A percentile compares a stretch with the other conserved stretches of the same genome.
Evolutionary conservation across 2,888 invertebrate genomes (phyloP).

Genomic region (Gnatocerus cornutus): DNA sequence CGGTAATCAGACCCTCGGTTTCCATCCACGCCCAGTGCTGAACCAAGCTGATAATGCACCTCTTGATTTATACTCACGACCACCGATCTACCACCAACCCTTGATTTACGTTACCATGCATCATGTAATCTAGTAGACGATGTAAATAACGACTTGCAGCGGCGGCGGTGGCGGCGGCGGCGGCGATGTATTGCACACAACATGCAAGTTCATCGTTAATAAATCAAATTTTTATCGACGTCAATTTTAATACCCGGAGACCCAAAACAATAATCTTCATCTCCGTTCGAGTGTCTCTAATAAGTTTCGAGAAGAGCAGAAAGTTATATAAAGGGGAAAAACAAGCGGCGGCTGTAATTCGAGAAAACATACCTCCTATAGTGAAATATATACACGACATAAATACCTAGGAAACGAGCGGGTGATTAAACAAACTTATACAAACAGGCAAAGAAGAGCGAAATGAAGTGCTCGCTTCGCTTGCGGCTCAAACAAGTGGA

Average conservation of each 20-base stretch:
- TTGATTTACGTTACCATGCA: conserved; percentile 53
- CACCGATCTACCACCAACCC: conserved; percentile 44
- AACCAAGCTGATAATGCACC: conserved; percentile 54
- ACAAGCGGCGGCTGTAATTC: conserved; percentile 32
- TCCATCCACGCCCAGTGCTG: conserved; percentile 51
- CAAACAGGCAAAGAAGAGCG: conserved; percentile 65
- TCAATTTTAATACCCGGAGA: conserved; percentile 33
- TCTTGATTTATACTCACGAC: conserved; percentile 51
- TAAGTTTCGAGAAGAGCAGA: conserved; percentile 44
- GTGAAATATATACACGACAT: conserved; percentile 61
- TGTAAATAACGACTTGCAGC: conserved; percentile 40
- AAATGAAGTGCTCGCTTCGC: conserved; percentile 69
- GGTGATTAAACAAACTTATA: conserved; percentile 68
- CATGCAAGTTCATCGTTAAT: conserved; percentile 6
- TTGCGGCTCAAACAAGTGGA: conserved; percentile 71
- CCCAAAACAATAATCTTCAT: conserved; percentile 47
- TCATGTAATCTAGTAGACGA: conserved; percentile 48
- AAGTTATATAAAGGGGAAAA: conserved; percentile 45
- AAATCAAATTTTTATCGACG: background rate
- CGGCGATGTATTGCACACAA: background rate
- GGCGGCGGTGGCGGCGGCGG: conserved; percentile 10
- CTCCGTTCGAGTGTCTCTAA: conserved; percentile 39
- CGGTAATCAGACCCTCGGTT: conserved; percentile 56
- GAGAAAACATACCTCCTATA: conserved; percentile 42
- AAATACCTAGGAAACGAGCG: conserved; percentile 64